These are phyloP conservation scores for Melanogrammus aeglefinus DNA, from an alignment of 2,797 vertebrate genomes.

Conservation along the genomic window DNA sequence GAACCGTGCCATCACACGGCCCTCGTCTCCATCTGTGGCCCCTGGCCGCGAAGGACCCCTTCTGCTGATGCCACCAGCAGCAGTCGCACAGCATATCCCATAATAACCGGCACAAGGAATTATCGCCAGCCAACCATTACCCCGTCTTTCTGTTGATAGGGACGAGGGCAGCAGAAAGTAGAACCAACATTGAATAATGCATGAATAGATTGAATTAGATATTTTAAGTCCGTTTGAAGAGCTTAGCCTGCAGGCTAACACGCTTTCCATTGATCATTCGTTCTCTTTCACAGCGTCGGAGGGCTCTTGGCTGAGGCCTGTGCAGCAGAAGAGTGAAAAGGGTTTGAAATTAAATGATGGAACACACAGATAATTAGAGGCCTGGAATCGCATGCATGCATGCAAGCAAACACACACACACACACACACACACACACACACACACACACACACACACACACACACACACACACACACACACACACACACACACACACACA, in stretches of 20 bases:
- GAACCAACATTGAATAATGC: background rate
- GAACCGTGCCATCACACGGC: too few species aligned
- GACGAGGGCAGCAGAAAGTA: background rate
- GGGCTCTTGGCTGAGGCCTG: too few species aligned
- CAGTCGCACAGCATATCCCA: background rate
- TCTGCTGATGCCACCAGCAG: background rate
- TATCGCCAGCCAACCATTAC: background rate
- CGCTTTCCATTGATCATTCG: too few species aligned
- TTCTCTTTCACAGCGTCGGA: too few species aligned
- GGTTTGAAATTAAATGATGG: background rate
- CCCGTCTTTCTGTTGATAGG: background rate
- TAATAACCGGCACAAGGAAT: too few species aligned
- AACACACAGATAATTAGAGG: background rate
- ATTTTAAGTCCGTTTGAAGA: too few species aligned
- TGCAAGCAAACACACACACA: constrained; percentile 27
- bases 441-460: too few species aligned
- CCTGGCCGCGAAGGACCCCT: background rate
- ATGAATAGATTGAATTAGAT: background rate
- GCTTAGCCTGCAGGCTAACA: background rate
- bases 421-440: constrained; percentile 15
- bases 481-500: constrained; percentile 24
- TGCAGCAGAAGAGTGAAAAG: too few species aligned
- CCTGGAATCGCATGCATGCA: too few species aligned
- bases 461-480: too few species aligned
- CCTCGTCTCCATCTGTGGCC: background rate